A percentile compares a stretch with the other conserved stretches of the same genome.
Conservation (phyloP, 2,888 invertebrate genomes). For the Cheilosia variabilis region DNA sequence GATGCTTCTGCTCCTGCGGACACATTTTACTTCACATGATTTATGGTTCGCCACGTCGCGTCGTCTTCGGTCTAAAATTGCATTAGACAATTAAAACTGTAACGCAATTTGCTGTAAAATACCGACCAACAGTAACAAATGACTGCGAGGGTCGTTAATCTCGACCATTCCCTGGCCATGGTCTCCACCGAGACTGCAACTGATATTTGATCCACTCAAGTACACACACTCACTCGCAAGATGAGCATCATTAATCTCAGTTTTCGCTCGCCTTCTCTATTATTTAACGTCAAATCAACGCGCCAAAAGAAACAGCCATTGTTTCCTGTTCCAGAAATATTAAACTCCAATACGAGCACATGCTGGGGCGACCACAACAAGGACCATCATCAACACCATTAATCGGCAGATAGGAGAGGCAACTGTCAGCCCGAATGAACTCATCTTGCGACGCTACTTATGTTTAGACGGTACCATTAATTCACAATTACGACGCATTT, state of each 20-base stretch:
- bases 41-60: constrained; percentile 2
- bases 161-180: constrained; percentile 19
- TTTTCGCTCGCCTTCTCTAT: constrained; percentile 51
- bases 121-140: constrained; percentile 65
- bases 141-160: constrained; percentile 64
- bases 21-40: constrained; percentile 8
- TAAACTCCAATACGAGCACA: constrained; percentile 14
- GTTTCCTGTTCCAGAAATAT: constrained; percentile 14
- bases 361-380: neutral
- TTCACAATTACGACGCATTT: constrained; percentile 52
- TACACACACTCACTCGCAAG: constrained; percentile 23
- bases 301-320: constrained; percentile 42
- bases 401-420: constrained; percentile 13
- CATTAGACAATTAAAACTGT: constrained; percentile 61
- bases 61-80: constrained; percentile 21
- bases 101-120: constrained; percentile 57
- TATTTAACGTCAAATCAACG: constrained; percentile 72
- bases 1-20: too few relatives aligned
- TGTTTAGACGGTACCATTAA: constrained; percentile 60
- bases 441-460: constrained; percentile 64
- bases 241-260: constrained; percentile 69
- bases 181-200: constrained; percentile 23
- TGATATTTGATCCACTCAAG: constrained; percentile 61
- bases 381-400: constrained; percentile 32
- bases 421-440: constrained; percentile 63